Evolutionary conservation across 2,797 vertebrate species (phyloP).

Genomic region (Gouania willdenowi): DNA sequence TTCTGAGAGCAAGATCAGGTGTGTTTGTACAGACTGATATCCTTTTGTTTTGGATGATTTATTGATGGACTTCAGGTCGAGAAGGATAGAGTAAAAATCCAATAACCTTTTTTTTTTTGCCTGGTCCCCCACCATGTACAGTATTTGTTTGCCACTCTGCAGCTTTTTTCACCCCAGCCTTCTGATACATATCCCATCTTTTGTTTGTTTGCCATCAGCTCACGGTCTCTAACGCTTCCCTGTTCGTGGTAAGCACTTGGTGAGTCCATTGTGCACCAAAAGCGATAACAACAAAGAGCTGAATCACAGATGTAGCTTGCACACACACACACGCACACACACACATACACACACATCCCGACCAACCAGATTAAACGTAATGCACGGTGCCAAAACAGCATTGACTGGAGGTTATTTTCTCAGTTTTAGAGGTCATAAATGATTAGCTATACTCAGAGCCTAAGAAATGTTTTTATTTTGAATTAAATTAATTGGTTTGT

Average conservation of each 20-base stretch:
- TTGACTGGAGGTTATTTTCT: too few relatives aligned
- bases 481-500: too few relatives aligned
- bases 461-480: too few relatives aligned
- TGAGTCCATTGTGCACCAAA: slow-evolving; percentile 45
- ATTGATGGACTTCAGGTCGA: neutral
- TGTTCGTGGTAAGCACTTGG: slow-evolving; percentile 36
- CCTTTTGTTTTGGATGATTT: slow-evolving; percentile 9
- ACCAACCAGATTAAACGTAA: too few relatives aligned
- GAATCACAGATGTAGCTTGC: slow-evolving; percentile 41
- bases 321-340: slow-evolving; percentile 11
- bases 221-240: slow-evolving; percentile 36
- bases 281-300: slow-evolving; percentile 52
- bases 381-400: too few relatives aligned
- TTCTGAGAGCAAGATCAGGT: slow-evolving; percentile 12
- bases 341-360: slow-evolving; percentile 2
- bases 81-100: slow-evolving; percentile 2
- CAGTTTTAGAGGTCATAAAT: too few relatives aligned
- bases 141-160: slow-evolving; percentile 2
- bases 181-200: slow-evolving; percentile 51
- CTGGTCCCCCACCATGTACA: slow-evolving; percentile 3
- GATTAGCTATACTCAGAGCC: too few relatives aligned
- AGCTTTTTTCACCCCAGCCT: slow-evolving; percentile 19
- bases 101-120: slow-evolving; percentile 13
- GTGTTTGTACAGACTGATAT: slow-evolving; percentile 20
- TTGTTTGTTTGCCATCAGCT: slow-evolving; percentile 37